These are phyloP conservation scores for Bilobella aurantiaca DNA, from an alignment of 1,140 invertebrate genomes.

Conservation along the genomic window DNA sequence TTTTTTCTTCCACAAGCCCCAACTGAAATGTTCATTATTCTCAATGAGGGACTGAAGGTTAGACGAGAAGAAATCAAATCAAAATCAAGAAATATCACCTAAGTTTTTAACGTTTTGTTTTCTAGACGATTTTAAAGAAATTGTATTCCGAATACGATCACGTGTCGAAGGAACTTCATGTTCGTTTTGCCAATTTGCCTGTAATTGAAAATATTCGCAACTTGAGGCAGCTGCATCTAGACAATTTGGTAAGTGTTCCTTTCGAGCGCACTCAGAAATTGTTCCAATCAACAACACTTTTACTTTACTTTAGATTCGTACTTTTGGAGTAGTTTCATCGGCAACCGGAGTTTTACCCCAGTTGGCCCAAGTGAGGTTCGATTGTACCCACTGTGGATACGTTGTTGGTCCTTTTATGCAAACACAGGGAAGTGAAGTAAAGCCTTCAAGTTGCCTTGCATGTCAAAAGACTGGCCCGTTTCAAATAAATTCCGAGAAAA, in stretches of 20 bases:
- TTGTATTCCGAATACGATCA: constrained; percentile 94
- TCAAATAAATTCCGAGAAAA: constrained; percentile 87
- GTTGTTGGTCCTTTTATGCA: constrained; percentile 93
- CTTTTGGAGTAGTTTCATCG: constrained; percentile 88
- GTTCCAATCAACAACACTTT: not conserved
- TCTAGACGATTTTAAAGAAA: constrained; percentile 78
- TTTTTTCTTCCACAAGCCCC: constrained; percentile 97
- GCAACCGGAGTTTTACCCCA: constrained; percentile 94
- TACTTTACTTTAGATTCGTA: constrained; percentile 50
- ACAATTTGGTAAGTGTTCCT: constrained; percentile 67
- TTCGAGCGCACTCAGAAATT: not conserved
- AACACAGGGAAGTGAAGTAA: constrained; percentile 82
- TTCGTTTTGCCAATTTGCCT: constrained; percentile 87
- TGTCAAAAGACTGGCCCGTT: constrained; percentile 96
- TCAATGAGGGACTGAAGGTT: constrained; percentile 64
- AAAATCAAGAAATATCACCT: not conserved
- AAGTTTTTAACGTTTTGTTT: constrained; percentile 25
- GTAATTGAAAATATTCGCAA: constrained; percentile 91
- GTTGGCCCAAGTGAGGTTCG: constrained; percentile 89
- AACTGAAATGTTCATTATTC: constrained; percentile 86
- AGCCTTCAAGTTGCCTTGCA: constrained; percentile 91
- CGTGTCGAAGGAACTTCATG: constrained; percentile 84
- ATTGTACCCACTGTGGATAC: constrained; percentile 92
- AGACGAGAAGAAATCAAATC: constrained; percentile 3
- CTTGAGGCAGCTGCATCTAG: constrained; percentile 90